Base-by-base conservation (phyloP, 2,888 invertebrate genomes). In the Carpatolechia fugitivella region DNA sequence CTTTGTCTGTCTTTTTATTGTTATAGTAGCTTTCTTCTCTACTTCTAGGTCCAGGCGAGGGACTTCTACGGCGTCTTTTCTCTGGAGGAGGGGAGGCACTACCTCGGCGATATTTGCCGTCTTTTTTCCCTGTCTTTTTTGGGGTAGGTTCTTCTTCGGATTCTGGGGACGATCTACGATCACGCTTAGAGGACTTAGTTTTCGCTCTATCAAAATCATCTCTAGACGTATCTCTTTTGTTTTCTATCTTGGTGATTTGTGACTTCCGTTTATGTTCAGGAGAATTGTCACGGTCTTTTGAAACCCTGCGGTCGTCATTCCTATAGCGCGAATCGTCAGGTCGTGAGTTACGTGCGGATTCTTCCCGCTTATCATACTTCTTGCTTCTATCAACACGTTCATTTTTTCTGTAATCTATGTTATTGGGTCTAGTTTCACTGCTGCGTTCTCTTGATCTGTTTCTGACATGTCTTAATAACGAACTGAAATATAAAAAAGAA, bases 381-480 rank as follows among this genome's bases (percentile, higher is more conserved):
- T 78, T 86, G 57, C 58, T 72, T 44, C 77, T 78, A 29, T 88
- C 90, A 40, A 83, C 87, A 55, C 81, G 79, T 5, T 90, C 87
- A 41, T 82, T 81, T 53, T 82, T 90, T 64, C 83, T 89, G 60
- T 70, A 65, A 10, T 76, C 71, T 62, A 70, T 56, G 64, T 88
- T 70, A 74, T 84, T 67, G 64, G 83, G 68, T 60, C 81, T 82
- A 30, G 64, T 65, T 31, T 81, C 84, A 66, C 74, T 62, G 65
- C 82, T 56, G 69, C 85, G 72, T 65, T 90, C 72, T 66, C 80
- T 68, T 56, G 70, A 69, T 60, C 71, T 85, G 30, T 83, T 81
- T 70, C 82, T 88, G 13, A 59, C 65, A 57, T 70, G 63, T 69
- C 84, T 89, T 8, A 78, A 78, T 57, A 86, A 85, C 55, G 90